Evolutionary conservation across 35 echinoderm and acorn worm species (phyloP).

Genomic region (Acanthaster planci): DNA sequence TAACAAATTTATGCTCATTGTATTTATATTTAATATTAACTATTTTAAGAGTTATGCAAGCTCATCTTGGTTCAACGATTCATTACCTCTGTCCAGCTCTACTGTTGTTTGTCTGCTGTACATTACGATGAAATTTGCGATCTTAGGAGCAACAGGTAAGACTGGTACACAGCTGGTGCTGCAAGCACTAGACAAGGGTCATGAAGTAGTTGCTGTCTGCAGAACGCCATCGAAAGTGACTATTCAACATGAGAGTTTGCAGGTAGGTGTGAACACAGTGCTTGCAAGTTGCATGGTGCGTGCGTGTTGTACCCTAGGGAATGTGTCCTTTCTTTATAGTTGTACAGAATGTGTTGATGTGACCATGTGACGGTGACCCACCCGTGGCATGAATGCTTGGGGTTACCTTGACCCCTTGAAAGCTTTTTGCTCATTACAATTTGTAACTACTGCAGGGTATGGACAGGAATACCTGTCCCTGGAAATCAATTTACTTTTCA

Average conservation of each 20-base stretch:
- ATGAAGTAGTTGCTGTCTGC: conserved; percentile 66
- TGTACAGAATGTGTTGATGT: background rate
- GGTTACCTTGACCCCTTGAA: background rate
- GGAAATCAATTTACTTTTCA: too few relatives aligned
- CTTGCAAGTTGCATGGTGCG: background rate
- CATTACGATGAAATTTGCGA: conserved; percentile 72
- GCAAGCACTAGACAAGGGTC: conserved; percentile 66
- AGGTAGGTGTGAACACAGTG: conserved; percentile 32
- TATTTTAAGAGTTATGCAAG: too few relatives aligned
- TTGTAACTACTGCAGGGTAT: too few relatives aligned
- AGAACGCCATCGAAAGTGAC: conserved; percentile 62
- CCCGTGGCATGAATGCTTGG: background rate
- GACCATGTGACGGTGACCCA: background rate
- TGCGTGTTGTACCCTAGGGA: background rate
- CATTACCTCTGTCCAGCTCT: too few relatives aligned
- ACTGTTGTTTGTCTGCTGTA: too few relatives aligned
- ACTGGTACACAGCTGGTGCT: conserved; percentile 46
- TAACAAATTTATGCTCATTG: too few relatives aligned
- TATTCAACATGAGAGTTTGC: conserved; percentile 56
- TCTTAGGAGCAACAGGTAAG: conserved; percentile 65
- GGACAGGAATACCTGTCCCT: too few relatives aligned
- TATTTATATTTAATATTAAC: too few relatives aligned
- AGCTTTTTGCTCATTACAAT: background rate
- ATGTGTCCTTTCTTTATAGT: background rate
- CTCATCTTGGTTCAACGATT: too few relatives aligned